phyloP scores from a whole-genome alignment of 2,113 vertebrate genomes.

The Tachuris rubrigastra region DNA sequence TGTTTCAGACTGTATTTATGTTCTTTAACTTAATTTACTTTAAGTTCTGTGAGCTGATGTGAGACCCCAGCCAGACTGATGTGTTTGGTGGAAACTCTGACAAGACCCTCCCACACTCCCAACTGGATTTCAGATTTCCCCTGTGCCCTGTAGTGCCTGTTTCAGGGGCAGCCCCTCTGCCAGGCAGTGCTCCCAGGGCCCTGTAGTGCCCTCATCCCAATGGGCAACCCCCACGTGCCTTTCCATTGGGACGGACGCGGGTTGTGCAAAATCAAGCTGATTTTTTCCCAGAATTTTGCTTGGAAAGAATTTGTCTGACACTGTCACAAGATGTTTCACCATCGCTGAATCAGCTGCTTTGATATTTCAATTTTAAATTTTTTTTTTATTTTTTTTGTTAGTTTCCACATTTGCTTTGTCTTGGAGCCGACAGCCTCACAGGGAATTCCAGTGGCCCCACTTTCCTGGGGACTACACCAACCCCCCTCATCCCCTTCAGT shows the following conservation, averaged over 20 bases:
- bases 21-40: not conserved
- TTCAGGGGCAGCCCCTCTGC: not conserved
- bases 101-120: not conserved
- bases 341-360: slow-evolving; percentile 51
- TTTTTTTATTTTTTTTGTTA: not conserved
- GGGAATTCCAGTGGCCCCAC: not conserved
- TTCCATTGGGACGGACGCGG: rapidly evolving
- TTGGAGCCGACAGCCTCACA: not conserved
- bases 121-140: not conserved
- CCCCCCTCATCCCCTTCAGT: rapidly evolving
- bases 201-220: not conserved
- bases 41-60: not conserved
- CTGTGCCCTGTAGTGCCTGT: not conserved
- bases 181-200: rapidly evolving
- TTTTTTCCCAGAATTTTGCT: slow-evolving; percentile 3
- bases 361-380: not conserved
- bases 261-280: not conserved
- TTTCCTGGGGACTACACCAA: not conserved
- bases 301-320: not conserved
- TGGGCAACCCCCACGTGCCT: not conserved
- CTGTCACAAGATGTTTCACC: slow-evolving; percentile 38
- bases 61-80: not conserved
- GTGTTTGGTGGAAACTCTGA: slow-evolving; percentile 50
- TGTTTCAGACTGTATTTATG: not conserved
- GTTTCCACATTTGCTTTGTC: slow-evolving; percentile 59